A percentile compares a stretch with the other conserved stretches of the same genome.
These are phyloP conservation scores for Uria aalge DNA, from an alignment of 2,113 vertebrate genomes.

Conservation along the genomic window DNA sequence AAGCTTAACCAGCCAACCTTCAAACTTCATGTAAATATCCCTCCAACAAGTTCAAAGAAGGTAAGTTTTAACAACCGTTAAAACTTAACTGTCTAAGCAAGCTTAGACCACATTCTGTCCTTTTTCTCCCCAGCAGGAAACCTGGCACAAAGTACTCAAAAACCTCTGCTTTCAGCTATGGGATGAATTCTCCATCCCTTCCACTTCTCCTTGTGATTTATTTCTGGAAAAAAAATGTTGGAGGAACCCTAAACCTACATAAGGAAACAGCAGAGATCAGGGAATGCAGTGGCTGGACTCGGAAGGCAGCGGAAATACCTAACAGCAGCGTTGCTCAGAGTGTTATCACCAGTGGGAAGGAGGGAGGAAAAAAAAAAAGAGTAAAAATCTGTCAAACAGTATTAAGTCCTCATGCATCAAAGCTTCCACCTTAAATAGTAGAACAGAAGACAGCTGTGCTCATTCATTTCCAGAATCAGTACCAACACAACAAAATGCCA, in stretches of 20 bases:
- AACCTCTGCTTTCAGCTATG: neutral
- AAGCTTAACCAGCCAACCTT: neutral
- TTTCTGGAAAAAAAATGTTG: neutral
- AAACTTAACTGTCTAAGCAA: neutral
- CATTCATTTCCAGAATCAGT: neutral
- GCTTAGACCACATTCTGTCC: neutral
- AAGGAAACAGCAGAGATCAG: neutral
- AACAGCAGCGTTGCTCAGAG: neutral
- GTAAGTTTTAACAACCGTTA: neutral
- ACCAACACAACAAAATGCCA: neutral
- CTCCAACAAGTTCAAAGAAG: neutral
- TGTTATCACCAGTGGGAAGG: neutral
- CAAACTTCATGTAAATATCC: neutral
- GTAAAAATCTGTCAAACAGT: neutral
- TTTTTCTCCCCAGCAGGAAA: neutral
- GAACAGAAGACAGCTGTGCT: neutral
- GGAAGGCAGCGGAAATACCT: neutral
- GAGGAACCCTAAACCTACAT: neutral
- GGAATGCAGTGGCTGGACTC: neutral
- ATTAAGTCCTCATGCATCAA: neutral
- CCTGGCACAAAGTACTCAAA: neutral
- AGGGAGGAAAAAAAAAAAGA: neutral
- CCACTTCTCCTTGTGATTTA: neutral
- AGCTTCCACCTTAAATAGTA: neutral
- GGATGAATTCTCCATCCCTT: neutral